Base-by-base conservation (phyloP, 2,113 vertebrate genomes). In the Psophia crepitans region DNA sequence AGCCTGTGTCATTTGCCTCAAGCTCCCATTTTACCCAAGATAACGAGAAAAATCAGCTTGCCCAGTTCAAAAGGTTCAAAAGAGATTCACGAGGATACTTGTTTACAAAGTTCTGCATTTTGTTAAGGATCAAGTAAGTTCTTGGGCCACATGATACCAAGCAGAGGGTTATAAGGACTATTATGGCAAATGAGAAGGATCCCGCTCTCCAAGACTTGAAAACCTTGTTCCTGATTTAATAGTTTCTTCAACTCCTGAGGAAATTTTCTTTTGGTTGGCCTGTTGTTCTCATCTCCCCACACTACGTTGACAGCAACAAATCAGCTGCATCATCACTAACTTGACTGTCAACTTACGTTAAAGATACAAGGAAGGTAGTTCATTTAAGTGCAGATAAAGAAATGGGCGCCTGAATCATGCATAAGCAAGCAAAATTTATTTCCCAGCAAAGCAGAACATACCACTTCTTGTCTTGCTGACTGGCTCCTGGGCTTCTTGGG, bases 401-500 rank as follows among this genome's bases (percentile, higher is more conserved):
- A 84, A 86, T 33, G 79, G 37, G 54, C 71, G 83, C 87, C 85
- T 61, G 54, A 65, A 95, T 76, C 61, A 90, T 23, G 58, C 66
- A 28, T 60, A 96, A 94, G 69, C 28, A 92, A 97, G 76, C 22
- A 92, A 51, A 77, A 75, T 30, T 51, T 12, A 60, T 93, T 96
- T 83, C 57, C 89, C 87, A 96, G 77, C 16, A 92, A 70, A 84
- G 91, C 58, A 77, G 41, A 85, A 98, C 98, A 15, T 97, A 99
- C 99, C 99, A 99, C 96, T 98, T 99, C 91, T 98, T 99, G 89
- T 99, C 98, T 26, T 97, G 98, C 56, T 98, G 98, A 83, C 96
- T 96, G 79, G 95, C 96, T 76, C 98, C 98, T 22, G 99, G 98
- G 95, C 98, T 99, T 82, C 98, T 97, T 68, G 99, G 98, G 63